Percentiles rank a stretch among this genome's conserved stretches.
Evolutionary conservation across 37 sponge, comb jelly and placozoan species (phyloP).

Genomic region (Hormiphora californensis): DNA sequence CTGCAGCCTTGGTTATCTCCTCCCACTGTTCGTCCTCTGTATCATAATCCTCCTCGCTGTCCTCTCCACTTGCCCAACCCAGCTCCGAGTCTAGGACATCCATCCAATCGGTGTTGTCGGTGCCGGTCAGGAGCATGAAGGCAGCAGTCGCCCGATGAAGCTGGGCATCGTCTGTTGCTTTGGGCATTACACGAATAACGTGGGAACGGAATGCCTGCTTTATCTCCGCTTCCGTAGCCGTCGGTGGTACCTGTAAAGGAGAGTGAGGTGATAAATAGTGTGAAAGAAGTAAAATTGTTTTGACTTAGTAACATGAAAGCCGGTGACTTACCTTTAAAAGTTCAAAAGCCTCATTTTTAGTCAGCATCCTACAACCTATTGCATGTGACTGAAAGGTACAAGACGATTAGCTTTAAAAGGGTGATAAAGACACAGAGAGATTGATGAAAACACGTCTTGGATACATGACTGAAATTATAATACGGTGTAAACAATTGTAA

Average conservation of each 20-base stretch:
- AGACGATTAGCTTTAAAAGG: too few relatives aligned
- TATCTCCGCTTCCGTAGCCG: not conserved
- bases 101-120: not conserved
- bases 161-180: not conserved
- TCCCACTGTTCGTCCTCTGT: conserved; percentile 51
- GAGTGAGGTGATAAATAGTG: not conserved
- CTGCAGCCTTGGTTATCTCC: conserved; percentile 5
- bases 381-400: too few relatives aligned
- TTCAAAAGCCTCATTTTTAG: conserved; percentile 4
- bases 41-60: conserved; percentile 22
- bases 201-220: not conserved
- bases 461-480: too few relatives aligned
- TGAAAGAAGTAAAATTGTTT: not conserved
- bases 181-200: not conserved
- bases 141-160: conserved; percentile 27
- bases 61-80: not conserved
- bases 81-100: conserved; percentile 11
- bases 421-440: too few relatives aligned
- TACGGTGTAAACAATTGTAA: too few relatives aligned
- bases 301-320: not conserved
- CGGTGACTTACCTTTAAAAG: conserved; percentile 9
- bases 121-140: conserved; percentile 7
- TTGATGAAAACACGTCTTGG: too few relatives aligned
- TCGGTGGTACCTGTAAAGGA: conserved; percentile 51
- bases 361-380: not conserved